A percentile compares a stretch with the other conserved stretches of the same genome.
Evolutionary conservation across 2,797 vertebrate genomes (phyloP).

Genomic region (Anniella stebbinsi): DNA sequence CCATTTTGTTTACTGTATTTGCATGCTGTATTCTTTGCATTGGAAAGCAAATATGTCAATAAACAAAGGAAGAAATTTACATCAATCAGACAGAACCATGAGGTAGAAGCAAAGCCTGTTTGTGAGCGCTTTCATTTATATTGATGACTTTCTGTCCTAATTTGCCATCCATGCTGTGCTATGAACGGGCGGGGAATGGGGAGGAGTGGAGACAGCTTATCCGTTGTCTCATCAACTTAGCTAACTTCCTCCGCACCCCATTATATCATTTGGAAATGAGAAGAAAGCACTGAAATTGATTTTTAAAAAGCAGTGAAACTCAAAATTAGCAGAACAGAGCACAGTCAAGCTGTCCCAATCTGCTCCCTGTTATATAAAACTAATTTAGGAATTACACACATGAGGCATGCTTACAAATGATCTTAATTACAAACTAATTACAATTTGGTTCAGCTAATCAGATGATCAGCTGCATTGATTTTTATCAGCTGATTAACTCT

Average conservation of each 20-base stretch:
- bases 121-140: not conserved
- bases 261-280: not conserved
- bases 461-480: slow-evolving; percentile 64
- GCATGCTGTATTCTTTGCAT: not conserved
- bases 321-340: slow-evolving; percentile 31
- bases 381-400: slow-evolving; percentile 55
- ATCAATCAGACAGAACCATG: too few species aligned
- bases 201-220: not conserved
- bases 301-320: slow-evolving; percentile 16
- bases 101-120: not conserved
- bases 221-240: not conserved
- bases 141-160: not conserved
- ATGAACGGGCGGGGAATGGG: too few species aligned
- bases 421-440: slow-evolving; percentile 71
- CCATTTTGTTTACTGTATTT: not conserved
- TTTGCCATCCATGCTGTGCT: not conserved
- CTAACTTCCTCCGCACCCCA: not conserved
- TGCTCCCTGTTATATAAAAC: slow-evolving; percentile 45
- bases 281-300: not conserved
- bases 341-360: slow-evolving; percentile 25
- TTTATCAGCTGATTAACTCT: slow-evolving; percentile 66
- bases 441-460: slow-evolving; percentile 69
- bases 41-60: not conserved
- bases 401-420: slow-evolving; percentile 60
- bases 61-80: not conserved